Base-by-base conservation (phyloP, 2,888 invertebrate species). In the Drosophila formosana region DNA sequence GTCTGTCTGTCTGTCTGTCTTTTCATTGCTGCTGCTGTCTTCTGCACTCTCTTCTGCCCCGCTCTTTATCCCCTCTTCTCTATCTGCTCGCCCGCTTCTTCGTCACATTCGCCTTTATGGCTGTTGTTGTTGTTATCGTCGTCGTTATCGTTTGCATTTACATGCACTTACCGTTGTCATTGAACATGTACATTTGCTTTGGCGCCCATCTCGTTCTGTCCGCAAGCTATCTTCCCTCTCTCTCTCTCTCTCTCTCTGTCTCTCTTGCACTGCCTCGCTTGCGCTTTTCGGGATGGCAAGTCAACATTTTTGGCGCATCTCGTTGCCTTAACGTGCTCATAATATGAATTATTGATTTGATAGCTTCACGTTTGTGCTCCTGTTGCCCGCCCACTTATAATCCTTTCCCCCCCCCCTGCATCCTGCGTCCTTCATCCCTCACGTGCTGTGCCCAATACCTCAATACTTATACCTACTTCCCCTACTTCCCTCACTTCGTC, bases 81-180 rank as follows among this genome's bases (percentile, higher is more conserved):
- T 18, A 18, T 18, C 18, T 18, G 18, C 3, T 53, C 47, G 51
- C 28, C 53, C 18, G 18, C 45, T 13, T 8, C 7, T 47, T 45
- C 51, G 50, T 34, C 58, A 18, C 18, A 18, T 18, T 57, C 58
- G 26, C 6, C 30, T 6, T 30, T 68, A 30, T 13, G 49, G 26
- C 11, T 53, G 46, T 41, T 41, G 34, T 46, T 26, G 7, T 43
- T 63, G 18, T 18, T 63, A 45, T 45, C 51, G 49, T 55, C 55
- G 53, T 49, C 68, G 64, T 69, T 37, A 41, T 58, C 52, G 67
- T 52, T 63, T 65, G 69, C 88, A 85, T 89, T 89, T 89, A 84
- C 88, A 84, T 84, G 89, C 84, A 89, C 89, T 84, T 84, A 84
- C 73, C 88, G 82, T 76, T 84, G 89, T 89, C 89, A 84, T 84